Evolutionary conservation across 2,113 vertebrate species (phyloP), one percentile per base, ranked within the genome.

Genomic region (Lipophrys pholis): DNA sequence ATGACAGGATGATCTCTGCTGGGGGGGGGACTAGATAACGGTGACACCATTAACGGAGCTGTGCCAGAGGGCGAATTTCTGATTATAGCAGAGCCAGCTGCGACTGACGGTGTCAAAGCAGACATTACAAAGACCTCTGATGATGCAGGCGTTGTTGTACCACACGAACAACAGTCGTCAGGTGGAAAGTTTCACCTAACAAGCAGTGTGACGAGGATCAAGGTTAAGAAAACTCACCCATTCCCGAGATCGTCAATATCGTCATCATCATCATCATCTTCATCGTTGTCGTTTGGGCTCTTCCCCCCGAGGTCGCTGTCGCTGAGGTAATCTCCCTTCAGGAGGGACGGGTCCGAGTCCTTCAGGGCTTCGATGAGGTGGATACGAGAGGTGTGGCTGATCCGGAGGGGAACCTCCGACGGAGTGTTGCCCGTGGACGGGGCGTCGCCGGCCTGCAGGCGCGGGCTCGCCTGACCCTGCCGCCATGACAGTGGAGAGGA

Each of bases 401-500:
- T 94, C 69, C 95, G 95, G 80, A 94, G 93, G 60, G 95, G 93
- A 62, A 94, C 91, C 40, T 96, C 95, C 72, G 95, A 94, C 82
- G 96, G 96, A 0, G 95, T 87, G 3, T 95, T 95, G 0, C 95
- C 97, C 3, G 95, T 95, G 0, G 96, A 95, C 0, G 97, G 97
- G 0, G 97, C 97, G 0, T 98, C 97, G 0, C 97, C 97, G 0
- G 97, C 97, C 92, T 99, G 97, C 73, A 99, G 93, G 8, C 97
- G 94, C 0, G 97, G 97, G 78, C 97, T 98, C 6, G 97, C 95
- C 83, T 98, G 97, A 62, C 97, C 97, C 0, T 98, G 96, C 75
- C 95, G 96, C 97, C 97, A 98, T 2, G 97, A 98, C 30, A 98
- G 86, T 0, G 97, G 97, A 0, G 97, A 99, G 0, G 97, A 98